Evolutionary conservation across 1,140 invertebrate genomes (phyloP), one percentile per base, ranked within the genome.

Genomic region (Teleogryllus occipitalis): DNA sequence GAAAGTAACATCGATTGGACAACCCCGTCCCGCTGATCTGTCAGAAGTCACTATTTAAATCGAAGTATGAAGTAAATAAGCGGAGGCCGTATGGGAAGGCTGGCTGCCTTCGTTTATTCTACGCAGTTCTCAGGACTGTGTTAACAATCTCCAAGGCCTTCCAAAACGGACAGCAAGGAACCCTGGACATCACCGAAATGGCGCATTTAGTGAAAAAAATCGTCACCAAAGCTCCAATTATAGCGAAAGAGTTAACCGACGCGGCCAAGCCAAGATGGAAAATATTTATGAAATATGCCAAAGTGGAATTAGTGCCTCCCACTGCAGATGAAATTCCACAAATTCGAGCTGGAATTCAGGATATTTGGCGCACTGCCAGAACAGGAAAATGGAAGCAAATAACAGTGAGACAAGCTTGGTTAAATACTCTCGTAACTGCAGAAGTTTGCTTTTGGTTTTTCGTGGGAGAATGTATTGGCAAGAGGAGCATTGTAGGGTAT

Each of bases 401-500:
- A 7, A 92, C 96, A 27, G 94, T 98, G 5, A 93, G 89, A 83
- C 95, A 99, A 87, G 97, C 94, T 14, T 93, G 92, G 88, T 84
- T 98, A 18, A 99, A 99, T 85, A 93, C 95, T 6, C 86, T 98
- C 14, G 92, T 99, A 10, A 91, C 90, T 27, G 87, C 92, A 75
- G 98, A 99, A 89, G 92, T 99, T 74, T 84, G 91, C 47, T 96
- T 94, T 86, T 99, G 97, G 96, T 99, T 99, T 87, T 99, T 93
- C 86, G 89, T 98, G 83, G 98, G 98, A 83, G 97, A 99, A 91
- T 95, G 94, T 84, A 98, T 99, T 87, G 98, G 97, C 84, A 97
- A 97, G 86, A 90, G 96, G 82, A 91, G 94, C 83, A 81, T 98
- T 83, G 90, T 97, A 84, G 97, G 96, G 81, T 99, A 98, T 86